Base-by-base conservation (phyloP, 2,888 invertebrate genomes). In the Patella ulyssiponensis region DNA sequence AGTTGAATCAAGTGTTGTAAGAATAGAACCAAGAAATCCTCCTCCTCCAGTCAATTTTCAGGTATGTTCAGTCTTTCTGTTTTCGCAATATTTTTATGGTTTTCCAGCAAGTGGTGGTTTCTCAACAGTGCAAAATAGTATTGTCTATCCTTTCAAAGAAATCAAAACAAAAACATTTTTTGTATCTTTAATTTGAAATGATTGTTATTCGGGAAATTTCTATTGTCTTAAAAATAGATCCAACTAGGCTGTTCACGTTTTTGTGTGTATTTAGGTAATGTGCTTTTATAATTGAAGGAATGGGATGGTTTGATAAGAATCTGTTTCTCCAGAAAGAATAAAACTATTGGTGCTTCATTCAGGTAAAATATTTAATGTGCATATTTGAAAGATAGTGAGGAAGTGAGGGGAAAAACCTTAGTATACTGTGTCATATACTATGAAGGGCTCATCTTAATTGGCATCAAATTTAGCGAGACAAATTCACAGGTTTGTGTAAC, bases 261-360 rank as follows among this genome's bases (percentile, higher is more conserved):
- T 44, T 7, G 44, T 44, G 44, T 44, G 7, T 44, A 44, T 44
- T 33, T 44, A 44, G 33, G 11, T 74, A 2, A 33, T 69, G 70
- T 44, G n/a, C 15, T 2, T 23, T 15, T 23, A 27, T 52, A 78
- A 52, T 84, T 86, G 69, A 94, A 96, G 86, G 99, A 99, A 93
- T 99, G 99, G 99, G 99, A 99, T 93, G 98, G 99, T 12, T 93
- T 99, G 56, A 96, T 98, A 0, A 94, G 99, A 86, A 96, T 99
- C 88, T 96, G 96, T 53, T 99, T 99, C 93, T 94, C 96, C 0
- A 94, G 99, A 79, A 99, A 99, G 92, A 99, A 99, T 92, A 99
- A 98, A 94, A 98, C 98, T 3, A 92, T 99, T 52, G 94, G 95
- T 51, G 96, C 98, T 58, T 94, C 95, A 53, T 99, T 99, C 91